These are phyloP conservation scores for Typhlichthys eigenmanni DNA, from an alignment of 2,797 vertebrate genomes.

Conservation along the genomic window DNA sequence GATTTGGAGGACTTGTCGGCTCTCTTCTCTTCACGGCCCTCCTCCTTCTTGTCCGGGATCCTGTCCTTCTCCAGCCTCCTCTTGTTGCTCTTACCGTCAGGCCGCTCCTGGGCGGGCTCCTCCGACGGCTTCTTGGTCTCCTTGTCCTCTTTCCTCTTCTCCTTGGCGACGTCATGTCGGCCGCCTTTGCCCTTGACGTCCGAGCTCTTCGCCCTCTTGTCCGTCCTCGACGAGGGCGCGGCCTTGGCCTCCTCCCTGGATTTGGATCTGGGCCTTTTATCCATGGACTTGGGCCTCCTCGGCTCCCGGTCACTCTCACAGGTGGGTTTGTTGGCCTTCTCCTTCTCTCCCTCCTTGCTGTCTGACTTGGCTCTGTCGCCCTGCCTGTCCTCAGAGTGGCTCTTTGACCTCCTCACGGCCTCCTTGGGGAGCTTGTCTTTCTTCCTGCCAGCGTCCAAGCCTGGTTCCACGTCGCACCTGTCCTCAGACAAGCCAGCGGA, in stretches of 20 bases:
- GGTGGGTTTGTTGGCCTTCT: slow-evolving; percentile 55
- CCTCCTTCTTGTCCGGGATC: slow-evolving; percentile 67
- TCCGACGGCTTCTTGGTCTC: slow-evolving; percentile 76
- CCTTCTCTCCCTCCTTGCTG: slow-evolving; percentile 78
- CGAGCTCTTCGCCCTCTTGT: slow-evolving; percentile 77
- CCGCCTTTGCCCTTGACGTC: slow-evolving; percentile 75
- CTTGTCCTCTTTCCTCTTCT: slow-evolving; percentile 83
- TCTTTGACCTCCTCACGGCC: slow-evolving; percentile 80
- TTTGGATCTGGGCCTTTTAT: slow-evolving; percentile 84
- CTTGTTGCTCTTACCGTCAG: slow-evolving; percentile 65
- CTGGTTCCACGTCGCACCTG: slow-evolving; percentile 81
- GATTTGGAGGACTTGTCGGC: slow-evolving; percentile 41
- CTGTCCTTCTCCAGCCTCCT: slow-evolving; percentile 74
- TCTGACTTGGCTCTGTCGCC: slow-evolving; percentile 80
- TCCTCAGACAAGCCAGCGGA: slow-evolving; percentile 85
- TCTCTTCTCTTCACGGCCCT: slow-evolving; percentile 48
- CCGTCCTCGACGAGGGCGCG: slow-evolving; percentile 64
- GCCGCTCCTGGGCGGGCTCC: slow-evolving; percentile 65
- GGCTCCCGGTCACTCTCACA: slow-evolving; percentile 78
- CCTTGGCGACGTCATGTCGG: slow-evolving; percentile 71
- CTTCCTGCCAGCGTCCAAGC: slow-evolving; percentile 75
- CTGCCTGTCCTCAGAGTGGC: slow-evolving; percentile 78
- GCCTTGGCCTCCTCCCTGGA: slow-evolving; percentile 82
- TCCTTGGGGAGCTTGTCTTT: slow-evolving; percentile 84
- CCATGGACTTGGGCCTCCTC: slow-evolving; percentile 72